Percentiles rank a stretch among this genome's conserved stretches.
Evolutionary conservation across 2,888 invertebrate species (phyloP).

Genomic region (Drosophila anomalata): DNA sequence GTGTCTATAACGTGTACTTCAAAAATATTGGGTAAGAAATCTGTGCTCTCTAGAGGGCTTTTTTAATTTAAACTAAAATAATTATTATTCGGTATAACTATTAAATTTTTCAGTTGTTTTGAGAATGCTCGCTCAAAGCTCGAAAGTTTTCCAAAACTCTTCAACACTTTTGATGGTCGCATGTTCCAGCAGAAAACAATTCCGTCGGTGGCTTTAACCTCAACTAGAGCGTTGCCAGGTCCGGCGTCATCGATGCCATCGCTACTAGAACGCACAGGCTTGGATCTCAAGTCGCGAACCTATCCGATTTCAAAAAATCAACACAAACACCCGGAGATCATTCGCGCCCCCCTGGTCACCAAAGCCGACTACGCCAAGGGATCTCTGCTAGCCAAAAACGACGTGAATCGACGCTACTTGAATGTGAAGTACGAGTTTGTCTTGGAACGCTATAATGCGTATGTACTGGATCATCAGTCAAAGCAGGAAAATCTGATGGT

Average conservation of each 20-base stretch:
- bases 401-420: slow-evolving; percentile 63
- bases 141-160: not conserved
- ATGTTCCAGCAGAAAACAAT: not conserved
- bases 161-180: slow-evolving; percentile 46
- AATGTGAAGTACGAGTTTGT: slow-evolving; percentile 70
- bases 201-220: not conserved
- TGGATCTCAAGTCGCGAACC: slow-evolving; percentile 34
- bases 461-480: slow-evolving; percentile 13
- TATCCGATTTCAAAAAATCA: slow-evolving; percentile 59
- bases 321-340: slow-evolving; percentile 60
- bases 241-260: not conserved
- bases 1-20: slow-evolving; percentile 52
- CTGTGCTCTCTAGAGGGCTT: not conserved
- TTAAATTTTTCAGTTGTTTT: slow-evolving; percentile 24
- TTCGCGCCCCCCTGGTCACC: slow-evolving; percentile 46
- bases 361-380: slow-evolving; percentile 56
- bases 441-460: slow-evolving; percentile 66
- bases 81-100: too few species aligned
- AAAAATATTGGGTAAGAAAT: slow-evolving; percentile 47
- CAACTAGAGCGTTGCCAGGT: not conserved
- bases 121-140: slow-evolving; percentile 46
- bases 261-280: not conserved
- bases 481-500: slow-evolving; percentile 4
- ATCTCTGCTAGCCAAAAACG: slow-evolving; percentile 56
- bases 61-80: not conserved